Base-by-base conservation (phyloP, 2,888 invertebrate genomes). In the Disparrhopalites patrizii region DNA sequence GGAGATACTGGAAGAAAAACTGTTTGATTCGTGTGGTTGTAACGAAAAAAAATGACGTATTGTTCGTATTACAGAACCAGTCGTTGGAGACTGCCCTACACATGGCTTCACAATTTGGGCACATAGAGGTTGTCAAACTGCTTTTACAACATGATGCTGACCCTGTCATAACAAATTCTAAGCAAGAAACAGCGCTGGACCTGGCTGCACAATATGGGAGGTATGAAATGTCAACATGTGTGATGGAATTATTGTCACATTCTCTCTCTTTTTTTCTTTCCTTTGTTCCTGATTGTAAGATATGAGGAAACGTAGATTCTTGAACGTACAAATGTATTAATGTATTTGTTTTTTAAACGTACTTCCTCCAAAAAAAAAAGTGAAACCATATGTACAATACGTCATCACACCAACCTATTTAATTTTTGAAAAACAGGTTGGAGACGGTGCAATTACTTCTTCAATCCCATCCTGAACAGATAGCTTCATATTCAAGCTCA, bases 81-180 rank as follows among this genome's bases (percentile, higher is more conserved):
- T 89, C 92, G 80, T 90, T 90, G 77, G 94, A 96, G 80, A 94
- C 95, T 52, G 91, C 96, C 13, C 82, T 96, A 75, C 91, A 95
- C 77, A 92, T 91, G 79, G 95, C 95, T 3, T 90, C 94, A 30
- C 93, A 94, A 79, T 94, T 92, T 80, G 95, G 95, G 7, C 91
- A 93, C 80, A 89, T 89, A 61, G 87, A 87, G 62, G 91, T 93
- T 55, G 89, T 95, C 61, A 85, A 86, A 52, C 85, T 90, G 77
- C 84, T 96, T 74, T 81, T 96, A 74, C 86, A 90, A 76, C 86
- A 89, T 77, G 88, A 89, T 69, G 93, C 93, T 76, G 92, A 96
- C 82, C 91, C 94, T 51, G 87, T 88, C 74, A 87, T 93, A 77
- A 85, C 88, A 74, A 95, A 95, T 80, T 85, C 85, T 75, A 87